A percentile compares a stretch with the other conserved stretches of the same genome.
Conservation (phyloP, 2,888 invertebrate genomes). For the Chironomus riparius region DNA sequence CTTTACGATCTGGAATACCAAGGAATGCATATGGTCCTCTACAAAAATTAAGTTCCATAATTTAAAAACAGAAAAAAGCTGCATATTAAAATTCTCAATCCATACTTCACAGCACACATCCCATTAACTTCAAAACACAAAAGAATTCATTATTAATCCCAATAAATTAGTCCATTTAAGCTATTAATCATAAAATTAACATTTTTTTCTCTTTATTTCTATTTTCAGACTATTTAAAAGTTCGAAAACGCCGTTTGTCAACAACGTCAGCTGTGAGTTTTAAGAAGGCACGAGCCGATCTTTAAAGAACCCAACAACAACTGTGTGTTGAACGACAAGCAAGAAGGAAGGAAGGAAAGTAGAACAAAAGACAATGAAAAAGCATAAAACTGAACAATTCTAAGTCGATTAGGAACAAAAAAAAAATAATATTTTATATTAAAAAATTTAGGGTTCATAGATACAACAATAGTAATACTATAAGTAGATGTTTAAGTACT, state of each 20-base stretch:
- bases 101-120: too few relatives aligned
- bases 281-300: slow-evolving; percentile 21
- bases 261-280: slow-evolving; percentile 17
- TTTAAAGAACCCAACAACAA: background rate
- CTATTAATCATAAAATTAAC: background rate
- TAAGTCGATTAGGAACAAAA: slow-evolving; percentile 17
- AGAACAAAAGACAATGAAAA: slow-evolving; percentile 11
- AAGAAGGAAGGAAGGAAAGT: background rate
- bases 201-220: background rate
- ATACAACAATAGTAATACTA: background rate
- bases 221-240: slow-evolving; percentile 20
- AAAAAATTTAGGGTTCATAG: background rate
- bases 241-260: slow-evolving; percentile 22
- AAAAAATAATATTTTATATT: background rate
- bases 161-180: too few relatives aligned
- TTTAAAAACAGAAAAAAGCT: too few relatives aligned
- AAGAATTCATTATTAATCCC: background rate
- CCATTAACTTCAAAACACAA: background rate
- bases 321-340: background rate
- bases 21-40: too few relatives aligned
- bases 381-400: slow-evolving; percentile 3
- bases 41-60: too few relatives aligned
- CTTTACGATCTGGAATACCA: too few relatives aligned
- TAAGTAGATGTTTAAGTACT: background rate
- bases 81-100: too few relatives aligned